These are phyloP conservation scores for Patiria miniata DNA, from an alignment of 35 echinoderm and acorn worm species.

Conservation along the genomic window DNA sequence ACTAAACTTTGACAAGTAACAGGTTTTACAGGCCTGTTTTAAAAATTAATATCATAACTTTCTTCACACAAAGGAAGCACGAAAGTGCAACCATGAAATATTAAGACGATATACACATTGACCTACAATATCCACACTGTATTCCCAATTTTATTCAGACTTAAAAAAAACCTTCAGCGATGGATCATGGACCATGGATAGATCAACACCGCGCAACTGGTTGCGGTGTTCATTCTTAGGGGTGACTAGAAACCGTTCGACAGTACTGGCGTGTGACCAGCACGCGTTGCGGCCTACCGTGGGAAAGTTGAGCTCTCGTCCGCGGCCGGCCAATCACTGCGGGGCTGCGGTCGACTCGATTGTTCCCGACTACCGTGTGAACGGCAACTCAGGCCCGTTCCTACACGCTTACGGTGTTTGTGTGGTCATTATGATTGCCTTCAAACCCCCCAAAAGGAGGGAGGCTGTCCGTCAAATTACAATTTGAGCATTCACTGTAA, in stretches of 20 bases:
- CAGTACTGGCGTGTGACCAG: conserved; percentile 3
- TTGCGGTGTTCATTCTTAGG: background rate
- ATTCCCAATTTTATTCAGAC: too few relatives aligned
- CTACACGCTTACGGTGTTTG: background rate
- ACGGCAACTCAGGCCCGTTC: background rate
- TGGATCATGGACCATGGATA: too few relatives aligned
- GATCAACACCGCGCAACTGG: too few relatives aligned
- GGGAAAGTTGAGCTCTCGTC: conserved; percentile 1
- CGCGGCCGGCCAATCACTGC: background rate
- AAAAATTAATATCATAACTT: too few relatives aligned
- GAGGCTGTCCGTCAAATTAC: conserved; percentile 13
- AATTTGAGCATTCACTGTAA: conserved; percentile 29
- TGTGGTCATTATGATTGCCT: background rate
- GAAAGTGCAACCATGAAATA: too few relatives aligned
- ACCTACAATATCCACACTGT: too few relatives aligned
- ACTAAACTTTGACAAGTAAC: too few relatives aligned
- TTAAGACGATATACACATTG: too few relatives aligned
- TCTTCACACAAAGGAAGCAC: too few relatives aligned
- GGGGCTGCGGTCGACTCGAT: background rate
- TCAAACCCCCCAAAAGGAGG: background rate
- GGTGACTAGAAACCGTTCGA: conserved; percentile 8
- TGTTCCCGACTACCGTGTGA: background rate
- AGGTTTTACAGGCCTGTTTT: too few relatives aligned
- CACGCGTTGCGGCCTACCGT: background rate
- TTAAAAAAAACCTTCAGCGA: too few relatives aligned